Percentiles rank a stretch among this genome's conserved stretches.
Conservation (phyloP, 2,888 invertebrate species). For the Pasiphila rectangulata region DNA sequence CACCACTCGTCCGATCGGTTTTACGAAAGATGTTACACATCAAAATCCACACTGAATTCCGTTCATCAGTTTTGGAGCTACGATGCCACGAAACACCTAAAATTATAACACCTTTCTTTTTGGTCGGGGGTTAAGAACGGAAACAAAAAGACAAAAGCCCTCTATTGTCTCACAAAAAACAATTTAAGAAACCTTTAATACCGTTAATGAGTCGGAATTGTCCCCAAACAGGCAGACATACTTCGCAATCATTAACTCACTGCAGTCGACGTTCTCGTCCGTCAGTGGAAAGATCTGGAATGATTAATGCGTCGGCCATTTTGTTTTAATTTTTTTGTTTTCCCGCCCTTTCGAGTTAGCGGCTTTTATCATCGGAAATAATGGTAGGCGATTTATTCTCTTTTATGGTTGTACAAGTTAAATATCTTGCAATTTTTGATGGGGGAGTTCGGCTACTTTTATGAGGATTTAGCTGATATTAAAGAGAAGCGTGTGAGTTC, state of each 20-base stretch:
- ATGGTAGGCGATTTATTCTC: conserved; percentile 30
- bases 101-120: too few species aligned
- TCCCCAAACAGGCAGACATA: conserved; percentile 10
- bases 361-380: conserved; percentile 34
- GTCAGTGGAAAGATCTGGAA: conserved; percentile 38
- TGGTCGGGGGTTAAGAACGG: too few species aligned
- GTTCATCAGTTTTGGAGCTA: too few species aligned
- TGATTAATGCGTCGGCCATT: conserved; percentile 43
- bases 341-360: conserved; percentile 38
- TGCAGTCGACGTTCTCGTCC: conserved; percentile 27
- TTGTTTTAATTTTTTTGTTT: conserved; percentile 37
- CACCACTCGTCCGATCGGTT: too few species aligned
- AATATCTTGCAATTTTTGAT: conserved; percentile 29
- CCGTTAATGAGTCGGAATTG: conserved; percentile 11
- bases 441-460: too few species aligned
- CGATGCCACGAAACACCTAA: too few species aligned
- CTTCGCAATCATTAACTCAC: conserved; percentile 17
- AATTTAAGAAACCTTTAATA: conserved; percentile 5
- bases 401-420: conserved; percentile 19
- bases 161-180: too few species aligned
- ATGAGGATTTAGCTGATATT: too few species aligned
- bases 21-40: too few species aligned
- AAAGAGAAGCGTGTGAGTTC: too few species aligned
- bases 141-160: too few species aligned
- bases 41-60: too few species aligned